Evolutionary conservation across 2,888 invertebrate genomes (phyloP), one percentile per base, ranked within the genome.

Genomic region (Criorhina ranunculi): DNA sequence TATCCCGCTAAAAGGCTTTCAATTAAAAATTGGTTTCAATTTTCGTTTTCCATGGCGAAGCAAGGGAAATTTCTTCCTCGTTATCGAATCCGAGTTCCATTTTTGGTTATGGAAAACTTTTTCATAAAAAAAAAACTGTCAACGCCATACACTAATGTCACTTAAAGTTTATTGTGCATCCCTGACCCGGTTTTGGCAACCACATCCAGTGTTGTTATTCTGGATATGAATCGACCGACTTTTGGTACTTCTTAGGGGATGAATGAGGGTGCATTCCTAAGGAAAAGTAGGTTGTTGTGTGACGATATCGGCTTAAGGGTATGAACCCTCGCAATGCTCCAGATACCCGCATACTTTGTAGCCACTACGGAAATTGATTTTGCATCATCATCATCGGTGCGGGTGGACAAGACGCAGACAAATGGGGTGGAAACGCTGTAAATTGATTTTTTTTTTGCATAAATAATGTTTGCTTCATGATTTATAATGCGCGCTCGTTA

Each of bases 311-410:
- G 29, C 29, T 35, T 11, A 24, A 51, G 51, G 11, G 37, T 12
- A 15, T 51, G 19, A 11, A 33, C 2, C 1, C 15, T 17, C 40
- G 37, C 35, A 8, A 49, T 78, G 77, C 53, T 62, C 70, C 55
- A 78, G 62, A 78, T 78, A 17, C 44, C 33, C 53, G 46, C 46
- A 72, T 31, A 62, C 44, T 55, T 70, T 78, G 53, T 55, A 72
- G n/a, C 70, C 64, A 67, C 46, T 75, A 69, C 81, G 81, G 81
- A 81, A 76, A 81, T 81, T 81, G 81, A 81, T 81, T 81, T 76
- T 81, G 64, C 76, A 81, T 76, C 81, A 70, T 64, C 75, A 75
- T 69, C 62, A 55, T 19, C 53, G 35, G 12, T 5, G 15, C n/a
- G 8, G 5, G 55, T 0, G 19, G 6, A n/a, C 49, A 8, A 12